These are phyloP conservation scores for Hypolimnas misippus DNA, from an alignment of 2,888 invertebrate species.

Conservation along the genomic window DNA sequence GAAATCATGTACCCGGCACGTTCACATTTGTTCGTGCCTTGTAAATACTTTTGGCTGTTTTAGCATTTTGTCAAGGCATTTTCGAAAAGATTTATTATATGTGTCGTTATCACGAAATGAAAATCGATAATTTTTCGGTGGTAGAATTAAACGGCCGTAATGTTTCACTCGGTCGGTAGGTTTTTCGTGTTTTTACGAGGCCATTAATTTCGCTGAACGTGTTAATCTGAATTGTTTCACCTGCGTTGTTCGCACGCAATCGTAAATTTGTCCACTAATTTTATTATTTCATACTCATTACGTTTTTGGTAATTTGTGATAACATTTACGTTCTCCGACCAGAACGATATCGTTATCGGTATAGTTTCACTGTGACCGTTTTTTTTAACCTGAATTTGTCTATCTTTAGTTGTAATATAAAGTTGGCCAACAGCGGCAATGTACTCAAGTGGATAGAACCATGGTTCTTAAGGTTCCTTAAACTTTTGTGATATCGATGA, in stretches of 20 bases:
- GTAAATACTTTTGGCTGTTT: conserved; percentile 6
- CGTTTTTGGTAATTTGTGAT: conserved; percentile 32
- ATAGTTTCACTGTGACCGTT: not conserved
- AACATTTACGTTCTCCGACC: conserved; percentile 20
- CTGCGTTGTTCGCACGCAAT: conserved; percentile 43
- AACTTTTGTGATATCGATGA: too few species aligned
- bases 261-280: conserved; percentile 44
- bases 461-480: not conserved
- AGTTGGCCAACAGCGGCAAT: not conserved
- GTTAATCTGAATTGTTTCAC: conserved; percentile 43
- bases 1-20: conserved; percentile 9
- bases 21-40: conserved; percentile 2
- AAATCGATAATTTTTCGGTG: conserved; percentile 25
- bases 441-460: not conserved
- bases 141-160: conserved; percentile 22
- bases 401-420: not conserved
- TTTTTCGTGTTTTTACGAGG: conserved; percentile 42
- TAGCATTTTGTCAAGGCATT: not conserved
- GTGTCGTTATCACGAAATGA: conserved; percentile 6
- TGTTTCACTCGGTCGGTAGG: conserved; percentile 30
- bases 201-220: conserved; percentile 43
- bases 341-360: conserved; percentile 26
- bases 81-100: conserved; percentile 1
- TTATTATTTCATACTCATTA: conserved; percentile 41
- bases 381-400: not conserved